Percentiles rank a stretch among this genome's conserved stretches.
These are phyloP conservation scores for Vidua macroura DNA, from an alignment of 2,113 vertebrate genomes.

Conservation along the genomic window DNA sequence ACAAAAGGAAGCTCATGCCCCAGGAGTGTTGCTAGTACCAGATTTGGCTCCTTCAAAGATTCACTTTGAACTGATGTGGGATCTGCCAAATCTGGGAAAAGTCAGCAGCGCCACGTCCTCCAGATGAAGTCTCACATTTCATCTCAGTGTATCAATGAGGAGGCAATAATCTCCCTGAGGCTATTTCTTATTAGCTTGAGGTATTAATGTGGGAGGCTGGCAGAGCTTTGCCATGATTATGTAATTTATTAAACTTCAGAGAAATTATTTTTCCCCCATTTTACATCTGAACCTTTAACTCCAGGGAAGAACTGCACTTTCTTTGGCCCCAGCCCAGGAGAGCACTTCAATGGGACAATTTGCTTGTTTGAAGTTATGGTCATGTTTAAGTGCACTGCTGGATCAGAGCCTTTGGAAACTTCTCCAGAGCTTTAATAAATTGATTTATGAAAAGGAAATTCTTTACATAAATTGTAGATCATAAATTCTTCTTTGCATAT, in stretches of 20 bases:
- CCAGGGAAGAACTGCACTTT: background rate
- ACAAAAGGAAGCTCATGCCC: background rate
- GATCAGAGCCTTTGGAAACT: conserved; percentile 55
- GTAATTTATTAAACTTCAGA: conserved; percentile 50
- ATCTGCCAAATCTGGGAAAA: background rate
- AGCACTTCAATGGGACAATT: conserved; percentile 51
- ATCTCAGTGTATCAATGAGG: background rate
- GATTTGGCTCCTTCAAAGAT: background rate
- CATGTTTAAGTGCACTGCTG: conserved; percentile 51
- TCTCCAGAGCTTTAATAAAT: conserved; percentile 43
- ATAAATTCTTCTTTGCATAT: conserved; percentile 37
- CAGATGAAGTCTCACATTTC: background rate
- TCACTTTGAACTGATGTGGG: background rate
- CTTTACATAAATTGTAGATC: conserved; percentile 32
- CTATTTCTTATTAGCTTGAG: background rate
- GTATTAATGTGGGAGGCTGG: conserved; percentile 7
- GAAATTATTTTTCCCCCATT: conserved; percentile 33
- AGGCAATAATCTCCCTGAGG: background rate
- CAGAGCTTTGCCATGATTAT: background rate
- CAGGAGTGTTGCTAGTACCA: background rate
- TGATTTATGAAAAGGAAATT: conserved; percentile 57
- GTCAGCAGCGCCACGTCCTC: background rate
- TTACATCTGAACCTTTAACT: conserved; percentile 30
- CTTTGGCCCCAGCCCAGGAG: conserved; percentile 42
- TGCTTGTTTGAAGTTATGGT: conserved; percentile 45